A percentile compares a stretch with the other conserved stretches of the same genome.
Conservation (phyloP, 2,888 invertebrate species). For the Mesopsocus fuscifrons region DNA sequence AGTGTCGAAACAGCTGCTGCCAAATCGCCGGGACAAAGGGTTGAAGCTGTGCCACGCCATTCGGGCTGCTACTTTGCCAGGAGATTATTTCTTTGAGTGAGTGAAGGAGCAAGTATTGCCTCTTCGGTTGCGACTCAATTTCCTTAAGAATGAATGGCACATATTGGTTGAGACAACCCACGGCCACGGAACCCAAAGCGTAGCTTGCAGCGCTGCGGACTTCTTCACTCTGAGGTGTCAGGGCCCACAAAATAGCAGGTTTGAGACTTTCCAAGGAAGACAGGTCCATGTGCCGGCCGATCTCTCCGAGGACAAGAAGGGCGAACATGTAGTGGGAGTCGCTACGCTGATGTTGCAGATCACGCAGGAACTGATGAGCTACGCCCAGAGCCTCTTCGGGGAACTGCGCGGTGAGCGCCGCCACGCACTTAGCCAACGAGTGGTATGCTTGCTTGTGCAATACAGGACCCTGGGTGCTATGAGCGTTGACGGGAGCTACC, state of each 20-base stretch:
- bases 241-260: conserved; percentile 65
- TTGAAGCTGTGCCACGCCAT: conserved; percentile 53
- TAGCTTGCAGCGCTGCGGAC: conserved; percentile 96
- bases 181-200: conserved; percentile 86
- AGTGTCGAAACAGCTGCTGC: conserved; percentile 82
- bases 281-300: conserved; percentile 83
- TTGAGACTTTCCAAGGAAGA: conserved; percentile 56
- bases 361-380: conserved; percentile 45
- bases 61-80: conserved; percentile 54
- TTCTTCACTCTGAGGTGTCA: conserved; percentile 83
- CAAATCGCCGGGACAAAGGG: conserved; percentile 79
- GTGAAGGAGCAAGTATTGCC: conserved; percentile 89
- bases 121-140: conserved; percentile 82
- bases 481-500: conserved; percentile 45
- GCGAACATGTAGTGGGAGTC: conserved; percentile 85
- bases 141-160: conserved; percentile 86
- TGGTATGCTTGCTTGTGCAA: conserved; percentile 66
- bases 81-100: conserved; percentile 93
- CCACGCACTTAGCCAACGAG: conserved; percentile 91
- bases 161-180: conserved; percentile 85
- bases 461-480: conserved; percentile 20
- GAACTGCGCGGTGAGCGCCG: conserved; percentile 73
- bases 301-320: conserved; percentile 87
- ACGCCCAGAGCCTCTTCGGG: conserved; percentile 46
- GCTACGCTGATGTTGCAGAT: conserved; percentile 45